Evolutionary conservation across 2,797 vertebrate genomes (phyloP).

Genomic region (Alcedo atthis): DNA sequence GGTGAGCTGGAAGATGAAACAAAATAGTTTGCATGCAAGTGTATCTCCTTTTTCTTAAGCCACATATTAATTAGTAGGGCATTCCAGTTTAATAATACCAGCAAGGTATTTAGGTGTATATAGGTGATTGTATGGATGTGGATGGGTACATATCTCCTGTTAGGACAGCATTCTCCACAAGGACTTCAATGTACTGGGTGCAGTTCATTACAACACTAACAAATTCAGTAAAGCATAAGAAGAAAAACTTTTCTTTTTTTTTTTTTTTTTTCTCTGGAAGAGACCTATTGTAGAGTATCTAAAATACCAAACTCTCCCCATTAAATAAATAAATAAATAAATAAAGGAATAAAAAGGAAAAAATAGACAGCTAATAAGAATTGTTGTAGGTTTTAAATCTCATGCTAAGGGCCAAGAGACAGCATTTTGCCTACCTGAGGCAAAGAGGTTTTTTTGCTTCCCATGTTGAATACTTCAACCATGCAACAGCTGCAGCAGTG

Average conservation of each 20-base stretch:
- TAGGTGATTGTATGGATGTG: background rate
- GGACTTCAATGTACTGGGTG: background rate
- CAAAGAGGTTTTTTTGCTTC: background rate
- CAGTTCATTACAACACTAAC: background rate
- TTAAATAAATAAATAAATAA: background rate
- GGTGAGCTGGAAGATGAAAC: background rate
- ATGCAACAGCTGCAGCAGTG: background rate
- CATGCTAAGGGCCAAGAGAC: background rate
- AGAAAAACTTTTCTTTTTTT: background rate
- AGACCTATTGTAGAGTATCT: background rate
- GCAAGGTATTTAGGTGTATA: background rate
- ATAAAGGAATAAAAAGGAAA: background rate
- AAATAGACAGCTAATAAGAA: background rate
- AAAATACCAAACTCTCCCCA: background rate
- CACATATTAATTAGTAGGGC: background rate
- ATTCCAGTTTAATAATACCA: background rate
- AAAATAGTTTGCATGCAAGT: background rate
- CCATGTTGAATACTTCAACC: accelerated
- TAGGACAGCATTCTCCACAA: background rate
- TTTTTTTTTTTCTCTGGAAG: background rate
- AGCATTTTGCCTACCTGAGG: background rate
- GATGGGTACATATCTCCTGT: background rate
- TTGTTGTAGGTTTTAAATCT: background rate
- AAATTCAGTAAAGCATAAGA: background rate
- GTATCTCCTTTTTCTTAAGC: background rate